These are phyloP conservation scores for Stratiomys singularior DNA, from an alignment of 2,888 invertebrate species.

Conservation along the genomic window DNA sequence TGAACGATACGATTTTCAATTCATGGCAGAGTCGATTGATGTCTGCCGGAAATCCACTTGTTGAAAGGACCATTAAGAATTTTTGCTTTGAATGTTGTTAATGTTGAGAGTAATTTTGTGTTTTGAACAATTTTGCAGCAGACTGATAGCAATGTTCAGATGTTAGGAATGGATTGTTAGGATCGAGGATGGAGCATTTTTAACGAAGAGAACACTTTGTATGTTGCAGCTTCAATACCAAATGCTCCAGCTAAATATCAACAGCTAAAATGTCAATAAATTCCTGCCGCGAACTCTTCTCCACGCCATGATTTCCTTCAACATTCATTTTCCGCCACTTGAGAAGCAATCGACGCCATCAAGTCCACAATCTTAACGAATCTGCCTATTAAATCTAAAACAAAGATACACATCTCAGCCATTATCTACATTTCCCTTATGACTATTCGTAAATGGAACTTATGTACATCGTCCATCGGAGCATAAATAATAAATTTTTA, in stretches of 20 bases:
- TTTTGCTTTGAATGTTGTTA: not conserved
- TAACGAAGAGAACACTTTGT: too few species aligned
- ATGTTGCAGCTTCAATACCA: too few species aligned
- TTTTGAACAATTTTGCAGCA: too few species aligned
- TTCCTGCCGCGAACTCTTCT: too few species aligned
- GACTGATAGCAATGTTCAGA: too few species aligned
- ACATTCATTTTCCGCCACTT: too few species aligned
- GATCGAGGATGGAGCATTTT: too few species aligned
- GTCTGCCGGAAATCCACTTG: conserved; percentile 41
- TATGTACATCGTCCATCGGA: conserved; percentile 9
- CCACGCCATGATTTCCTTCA: too few species aligned
- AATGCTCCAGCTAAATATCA: too few species aligned
- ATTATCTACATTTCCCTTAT: conserved; percentile 20
- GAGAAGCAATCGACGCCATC: too few species aligned
- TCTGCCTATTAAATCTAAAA: conserved; percentile 21
- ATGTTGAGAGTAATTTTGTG: not conserved
- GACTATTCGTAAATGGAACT: conserved; percentile 12
- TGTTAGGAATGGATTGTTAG: too few species aligned
- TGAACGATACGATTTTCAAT: conserved; percentile 4
- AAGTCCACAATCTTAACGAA: not conserved
- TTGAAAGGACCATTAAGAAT: conserved; percentile 18
- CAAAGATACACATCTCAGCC: conserved; percentile 25
- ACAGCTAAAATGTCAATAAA: too few species aligned
- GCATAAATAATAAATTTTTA: conserved; percentile 37
- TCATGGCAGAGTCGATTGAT: not conserved